Evolutionary conservation across 2,888 invertebrate species (phyloP).

Genomic region (Tholera decimalis): DNA sequence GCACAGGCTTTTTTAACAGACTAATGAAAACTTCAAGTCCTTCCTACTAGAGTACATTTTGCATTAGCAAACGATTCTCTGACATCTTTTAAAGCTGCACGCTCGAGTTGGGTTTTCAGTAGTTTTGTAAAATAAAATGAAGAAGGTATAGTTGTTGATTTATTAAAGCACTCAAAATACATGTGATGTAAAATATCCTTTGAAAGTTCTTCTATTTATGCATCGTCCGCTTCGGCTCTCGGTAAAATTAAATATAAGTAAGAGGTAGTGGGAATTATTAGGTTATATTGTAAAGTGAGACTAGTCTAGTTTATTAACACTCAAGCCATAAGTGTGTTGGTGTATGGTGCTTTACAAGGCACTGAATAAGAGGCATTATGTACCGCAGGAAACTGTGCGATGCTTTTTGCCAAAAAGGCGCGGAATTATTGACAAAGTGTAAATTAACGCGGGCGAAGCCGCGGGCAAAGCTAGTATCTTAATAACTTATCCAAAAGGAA

Average conservation of each 20-base stretch:
- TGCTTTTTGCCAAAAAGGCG: too few species aligned
- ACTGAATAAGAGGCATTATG: too few species aligned
- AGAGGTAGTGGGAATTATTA: neutral
- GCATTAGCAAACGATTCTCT: slow-evolving; percentile 15
- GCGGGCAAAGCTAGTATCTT: too few species aligned
- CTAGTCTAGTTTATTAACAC: too few species aligned
- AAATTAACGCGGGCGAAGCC: too few species aligned
- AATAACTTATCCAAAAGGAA: too few species aligned
- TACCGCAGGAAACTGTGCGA: too few species aligned
- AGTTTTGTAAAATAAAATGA: slow-evolving; percentile 42
- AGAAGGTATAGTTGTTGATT: slow-evolving; percentile 19
- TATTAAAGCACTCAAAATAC: slow-evolving; percentile 28
- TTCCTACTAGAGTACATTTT: slow-evolving; percentile 30
- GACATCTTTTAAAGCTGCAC: slow-evolving; percentile 46
- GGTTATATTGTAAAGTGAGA: too few species aligned
- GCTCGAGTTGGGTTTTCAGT: slow-evolving; percentile 38
- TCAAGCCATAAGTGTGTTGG: too few species aligned
- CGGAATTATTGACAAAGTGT: too few species aligned
- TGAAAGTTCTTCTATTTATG: slow-evolving; percentile 16
- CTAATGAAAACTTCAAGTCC: slow-evolving; percentile 18
- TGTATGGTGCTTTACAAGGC: too few species aligned
- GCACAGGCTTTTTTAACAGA: slow-evolving; percentile 12
- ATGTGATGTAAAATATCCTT: slow-evolving; percentile 29
- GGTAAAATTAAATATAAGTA: slow-evolving; percentile 7
- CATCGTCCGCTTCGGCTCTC: neutral